Base-by-base conservation (phyloP, 2,888 invertebrate genomes). In the Zaprionus obscuricornis region DNA sequence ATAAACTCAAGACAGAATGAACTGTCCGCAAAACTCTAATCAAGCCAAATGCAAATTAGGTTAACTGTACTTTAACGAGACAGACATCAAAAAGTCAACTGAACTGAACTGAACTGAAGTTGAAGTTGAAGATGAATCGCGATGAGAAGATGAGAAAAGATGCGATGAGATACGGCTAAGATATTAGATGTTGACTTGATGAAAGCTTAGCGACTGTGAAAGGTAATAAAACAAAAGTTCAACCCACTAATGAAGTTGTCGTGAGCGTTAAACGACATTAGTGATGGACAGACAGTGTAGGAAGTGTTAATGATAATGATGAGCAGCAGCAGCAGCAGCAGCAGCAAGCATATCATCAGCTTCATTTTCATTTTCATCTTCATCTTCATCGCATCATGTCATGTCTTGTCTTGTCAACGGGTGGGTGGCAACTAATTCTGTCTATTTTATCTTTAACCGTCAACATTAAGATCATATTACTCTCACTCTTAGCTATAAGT, bases 1-100 rank as follows among this genome's bases (percentile, higher is more conserved):
- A 71, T 58, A 71, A 54, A 39, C 29, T 34, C 46, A 45, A 45
- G 34, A 27, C 51, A 37, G 55, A 60, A 42, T 37, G 52, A 49
- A 43, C 58, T 40, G 46, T 24, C 40, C 17, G 68, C 60, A 22
- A 57, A 58, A 64, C 63, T 52, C 60, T 65, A 74, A 64, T 77
- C 69, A 66, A 75, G 72, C 46, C 56, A 57, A 70, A 85, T 82
- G 68, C 70, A 84, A 85, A 86, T 79, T 49, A 51, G 69, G 59
- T 72, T 85, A 85, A 79, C 83, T 62, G 86, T 71, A 52, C 49
- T 65, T 78, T 76, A 79, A 79, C 74, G 71, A 72, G 64, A 18
- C 17, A 1, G 45, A 24, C 52, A 55, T 40, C 43, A 39, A 56
- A 42, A 47, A 57, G 50, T 46, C 49, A 45, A 60, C 42, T 33